Percentiles rank a stretch among this genome's conserved stretches.
Evolutionary conservation across 2,113 vertebrate species (phyloP).

Genomic region (Lepus europaeus): DNA sequence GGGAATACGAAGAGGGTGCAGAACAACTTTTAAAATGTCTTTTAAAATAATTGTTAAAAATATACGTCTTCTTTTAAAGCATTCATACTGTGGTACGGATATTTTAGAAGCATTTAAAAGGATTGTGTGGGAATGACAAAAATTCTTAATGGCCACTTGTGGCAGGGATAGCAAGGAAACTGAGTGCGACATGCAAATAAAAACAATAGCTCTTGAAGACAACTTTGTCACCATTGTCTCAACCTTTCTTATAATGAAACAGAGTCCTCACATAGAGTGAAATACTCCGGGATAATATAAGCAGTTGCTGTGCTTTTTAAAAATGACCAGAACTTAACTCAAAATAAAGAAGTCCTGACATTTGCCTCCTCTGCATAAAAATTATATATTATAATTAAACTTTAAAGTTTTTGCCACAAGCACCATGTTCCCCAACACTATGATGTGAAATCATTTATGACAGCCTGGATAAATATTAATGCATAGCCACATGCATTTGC

Average conservation of each 20-base stretch:
- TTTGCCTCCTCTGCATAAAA: conserved; percentile 97
- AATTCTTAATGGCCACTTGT: conserved; percentile 67
- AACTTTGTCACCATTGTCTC: conserved; percentile 79
- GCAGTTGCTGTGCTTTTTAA: conserved; percentile 88
- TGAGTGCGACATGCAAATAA: conserved; percentile 65
- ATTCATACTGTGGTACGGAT: not conserved
- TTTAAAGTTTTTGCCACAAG: conserved; percentile 99
- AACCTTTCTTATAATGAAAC: conserved; percentile 76
- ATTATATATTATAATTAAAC: conserved; percentile 99
- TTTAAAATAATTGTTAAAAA: conserved; percentile 13
- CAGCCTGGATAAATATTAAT: conserved; percentile 99
- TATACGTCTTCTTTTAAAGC: not conserved
- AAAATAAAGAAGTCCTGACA: conserved; percentile 96
- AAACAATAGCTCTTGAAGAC: conserved; percentile 71
- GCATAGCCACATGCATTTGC: conserved; percentile 96
- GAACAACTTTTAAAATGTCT: conserved; percentile 50
- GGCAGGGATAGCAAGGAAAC: conserved; percentile 59
- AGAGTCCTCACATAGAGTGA: conserved; percentile 76
- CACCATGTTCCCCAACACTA: conserved; percentile 94
- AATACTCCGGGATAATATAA: conserved; percentile 83
- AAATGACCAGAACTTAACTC: conserved; percentile 95
- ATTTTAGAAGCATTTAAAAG: conserved; percentile 35
- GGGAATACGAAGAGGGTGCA: conserved; percentile 74
- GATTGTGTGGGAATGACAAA: not conserved
- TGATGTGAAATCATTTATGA: conserved; percentile 99